Evolutionary conservation across 1,140 invertebrate species (phyloP), one percentile per base, ranked within the genome.

Genomic region (Anoplolepis gracilipes): DNA sequence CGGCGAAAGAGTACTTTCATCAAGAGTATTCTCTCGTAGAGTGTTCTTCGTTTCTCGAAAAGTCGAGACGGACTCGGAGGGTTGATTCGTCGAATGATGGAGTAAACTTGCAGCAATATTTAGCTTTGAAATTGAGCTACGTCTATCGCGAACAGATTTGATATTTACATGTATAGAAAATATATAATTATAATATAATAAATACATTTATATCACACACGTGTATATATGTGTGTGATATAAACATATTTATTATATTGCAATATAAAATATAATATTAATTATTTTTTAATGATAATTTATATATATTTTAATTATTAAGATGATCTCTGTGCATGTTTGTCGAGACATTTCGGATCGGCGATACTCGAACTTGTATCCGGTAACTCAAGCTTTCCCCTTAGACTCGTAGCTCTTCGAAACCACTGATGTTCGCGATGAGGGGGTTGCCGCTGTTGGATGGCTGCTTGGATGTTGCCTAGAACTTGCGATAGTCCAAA

Each of bases 401-500:
- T 78, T 28, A 70, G 67, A 82, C 72, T 82, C 53, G 67, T 82
- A 73, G 36, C 53, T 73, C 49, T 42, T n/a, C 36, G 53, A 46
- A 82, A 72, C 67, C 67, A 57, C 28, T 61, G 72, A 61, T 76
- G 64, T 55, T 62, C 82, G 33, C 61, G 25, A 65, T 8, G 86
- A 73, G 8, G 84, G 62, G 76, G 75, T 46, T 61, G 65, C 81
- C 28, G 82, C 64, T n/a, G 70, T 22, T 59, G 42, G 65, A 65
- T 70, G 77, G 65, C 46, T 75, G 84, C 72, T 28, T 85, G 28
- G 84, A 78, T 61, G 69, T 86, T 85, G 85, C 78, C 39, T 86
- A 84, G 86, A 91, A 91, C 88, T 92, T 91, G 69, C 69, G 88
- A 90, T 91, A 90, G 87, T 92, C 90, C 88, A 92, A 92, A 92